A percentile compares a stretch with the other conserved stretches of the same genome.
Evolutionary conservation across 1,140 invertebrate species (phyloP).

Genomic region (Gerris buenoi): DNA sequence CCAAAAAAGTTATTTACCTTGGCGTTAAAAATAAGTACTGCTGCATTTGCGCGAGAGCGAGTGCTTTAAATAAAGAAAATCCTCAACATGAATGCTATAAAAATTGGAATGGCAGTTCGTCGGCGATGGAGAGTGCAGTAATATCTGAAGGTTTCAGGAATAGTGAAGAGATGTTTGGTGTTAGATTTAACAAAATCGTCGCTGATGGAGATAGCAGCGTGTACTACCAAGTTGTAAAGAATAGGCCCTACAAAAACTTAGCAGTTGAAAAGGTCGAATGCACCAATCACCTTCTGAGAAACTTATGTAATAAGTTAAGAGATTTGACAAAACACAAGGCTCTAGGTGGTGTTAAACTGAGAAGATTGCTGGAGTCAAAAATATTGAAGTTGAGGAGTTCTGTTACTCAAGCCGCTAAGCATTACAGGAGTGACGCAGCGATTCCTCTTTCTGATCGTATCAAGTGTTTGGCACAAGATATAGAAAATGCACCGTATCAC

Average conservation of each 20-base stretch:
- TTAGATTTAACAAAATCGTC: conserved; percentile 25
- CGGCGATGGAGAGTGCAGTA: not conserved
- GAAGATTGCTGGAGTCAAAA: too few relatives aligned
- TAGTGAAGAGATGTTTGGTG: conserved; percentile 24
- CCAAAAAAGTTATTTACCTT: not conserved
- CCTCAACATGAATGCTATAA: not conserved
- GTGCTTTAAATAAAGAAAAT: not conserved
- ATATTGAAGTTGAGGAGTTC: too few relatives aligned
- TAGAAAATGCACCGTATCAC: not conserved
- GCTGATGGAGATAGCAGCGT: conserved; percentile 27
- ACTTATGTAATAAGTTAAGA: conserved; percentile 3
- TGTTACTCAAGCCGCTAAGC: too few relatives aligned
- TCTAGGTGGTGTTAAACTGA: too few relatives aligned
- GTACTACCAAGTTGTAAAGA: conserved; percentile 19
- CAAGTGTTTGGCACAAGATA: too few relatives aligned
- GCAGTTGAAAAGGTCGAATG: not conserved
- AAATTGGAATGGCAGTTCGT: not conserved
- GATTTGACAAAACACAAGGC: conserved; percentile 4
- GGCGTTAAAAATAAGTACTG: not conserved
- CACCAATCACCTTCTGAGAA: conserved; percentile 7
- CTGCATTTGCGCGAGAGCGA: not conserved
- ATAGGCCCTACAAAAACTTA: conserved; percentile 14
- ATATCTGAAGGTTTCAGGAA: conserved; percentile 27
- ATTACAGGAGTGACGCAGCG: too few relatives aligned
- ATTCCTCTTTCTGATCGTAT: too few relatives aligned